Percentiles rank a stretch among this genome's conserved stretches.
phyloP scores from a whole-genome alignment of 1,140 invertebrate genomes.

The Charaxes varanes region DNA sequence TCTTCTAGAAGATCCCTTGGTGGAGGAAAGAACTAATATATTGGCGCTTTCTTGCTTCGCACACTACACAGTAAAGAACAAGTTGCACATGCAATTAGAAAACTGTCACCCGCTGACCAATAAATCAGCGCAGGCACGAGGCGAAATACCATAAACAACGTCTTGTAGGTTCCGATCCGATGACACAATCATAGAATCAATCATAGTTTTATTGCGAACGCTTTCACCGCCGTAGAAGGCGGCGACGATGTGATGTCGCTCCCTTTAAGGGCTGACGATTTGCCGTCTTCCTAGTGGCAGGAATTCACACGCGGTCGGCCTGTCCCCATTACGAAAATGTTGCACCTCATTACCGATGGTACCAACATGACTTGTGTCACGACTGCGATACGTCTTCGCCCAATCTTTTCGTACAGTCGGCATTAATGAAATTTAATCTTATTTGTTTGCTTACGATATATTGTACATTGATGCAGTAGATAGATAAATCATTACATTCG shows the following conservation, averaged over 20 bases:
- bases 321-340: conserved; percentile 17
- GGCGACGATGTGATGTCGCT: conserved; percentile 35
- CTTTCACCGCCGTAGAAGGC: conserved; percentile 45
- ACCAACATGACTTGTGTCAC: conserved; percentile 15
- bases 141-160: conserved; percentile 15
- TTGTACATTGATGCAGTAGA: no score
- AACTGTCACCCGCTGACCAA: not conserved
- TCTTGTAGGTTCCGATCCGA: conserved; percentile 13
- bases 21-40: no score
- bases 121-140: conserved; percentile 2
- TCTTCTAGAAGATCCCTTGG: no score
- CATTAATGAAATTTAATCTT: not conserved
- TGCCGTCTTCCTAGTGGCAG: conserved; percentile 20
- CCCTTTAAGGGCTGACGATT: conserved; percentile 41
- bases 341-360: conserved; percentile 16
- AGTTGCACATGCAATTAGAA: not conserved
- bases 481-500: no score
- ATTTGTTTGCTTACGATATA: no score
- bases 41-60: not conserved
- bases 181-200: conserved; percentile 42
- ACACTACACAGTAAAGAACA: not conserved
- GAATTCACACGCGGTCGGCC: conserved; percentile 14
- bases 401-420: conserved; percentile 3
- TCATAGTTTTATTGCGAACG: conserved; percentile 42
- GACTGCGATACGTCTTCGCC: conserved; percentile 12